Conservation (phyloP, 2,888 invertebrate species). For the Linnaemya vulpina region DNA sequence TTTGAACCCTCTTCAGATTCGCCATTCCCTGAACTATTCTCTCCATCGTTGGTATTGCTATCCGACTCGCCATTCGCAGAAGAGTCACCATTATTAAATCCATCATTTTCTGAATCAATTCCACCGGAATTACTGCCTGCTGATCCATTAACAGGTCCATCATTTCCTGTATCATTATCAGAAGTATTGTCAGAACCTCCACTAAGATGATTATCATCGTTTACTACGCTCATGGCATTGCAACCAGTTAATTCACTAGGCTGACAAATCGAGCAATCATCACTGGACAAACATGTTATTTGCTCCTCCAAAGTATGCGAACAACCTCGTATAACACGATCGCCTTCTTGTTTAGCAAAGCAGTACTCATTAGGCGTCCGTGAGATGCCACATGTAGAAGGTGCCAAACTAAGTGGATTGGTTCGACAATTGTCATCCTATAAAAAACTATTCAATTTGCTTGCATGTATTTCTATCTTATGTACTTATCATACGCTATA, state of each 20-base stretch:
- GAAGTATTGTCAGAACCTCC: constrained; percentile 8
- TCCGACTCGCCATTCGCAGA: constrained; percentile 8
- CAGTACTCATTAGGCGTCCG: constrained; percentile 75
- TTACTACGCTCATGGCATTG: constrained; percentile 60
- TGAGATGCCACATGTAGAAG: constrained; percentile 73
- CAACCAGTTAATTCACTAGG: constrained; percentile 73
- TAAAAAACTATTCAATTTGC: background rate
- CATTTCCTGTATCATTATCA: constrained; percentile 1
- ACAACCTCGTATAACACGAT: constrained; percentile 74
- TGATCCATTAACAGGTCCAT: background rate
- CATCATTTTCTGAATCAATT: background rate
- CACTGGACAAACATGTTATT: constrained; percentile 68
- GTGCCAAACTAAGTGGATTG: constrained; percentile 56
- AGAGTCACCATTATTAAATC: background rate
- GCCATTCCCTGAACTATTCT: constrained; percentile 54
- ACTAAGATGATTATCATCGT: constrained; percentile 9
- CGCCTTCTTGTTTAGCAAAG: constrained; percentile 67
- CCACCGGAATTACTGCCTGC: background rate
- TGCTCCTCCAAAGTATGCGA: constrained; percentile 72
- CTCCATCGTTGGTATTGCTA: constrained; percentile 36
- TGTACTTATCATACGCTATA: constrained; percentile 70
- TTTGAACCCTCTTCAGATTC: constrained; percentile 50
- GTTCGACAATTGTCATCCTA: constrained; percentile 72
- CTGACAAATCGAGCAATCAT: constrained; percentile 73
- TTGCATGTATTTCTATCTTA: background rate